These are phyloP conservation scores for Drosophila mayri DNA, from an alignment of 1,140 invertebrate genomes.

Conservation along the genomic window DNA sequence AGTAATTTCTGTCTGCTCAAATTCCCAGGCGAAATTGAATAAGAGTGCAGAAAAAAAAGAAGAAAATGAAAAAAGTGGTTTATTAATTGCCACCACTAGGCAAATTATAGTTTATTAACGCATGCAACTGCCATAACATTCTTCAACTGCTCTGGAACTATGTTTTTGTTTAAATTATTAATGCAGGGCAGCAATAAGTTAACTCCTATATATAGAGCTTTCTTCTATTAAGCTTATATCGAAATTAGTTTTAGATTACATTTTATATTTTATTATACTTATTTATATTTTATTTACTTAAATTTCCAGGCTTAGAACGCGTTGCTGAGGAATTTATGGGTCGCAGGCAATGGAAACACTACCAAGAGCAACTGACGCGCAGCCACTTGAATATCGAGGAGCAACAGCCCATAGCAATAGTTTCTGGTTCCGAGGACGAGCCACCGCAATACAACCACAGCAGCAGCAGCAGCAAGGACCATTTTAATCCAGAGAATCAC, in stretches of 20 bases:
- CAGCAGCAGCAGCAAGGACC: slow-evolving; percentile 39
- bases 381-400: slow-evolving; percentile 79
- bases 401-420: slow-evolving; percentile 75
- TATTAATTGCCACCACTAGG: slow-evolving; percentile 55
- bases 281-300: slow-evolving; percentile 2
- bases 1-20: slow-evolving; percentile 76
- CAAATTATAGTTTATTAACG: slow-evolving; percentile 69
- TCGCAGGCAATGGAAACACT: slow-evolving; percentile 96
- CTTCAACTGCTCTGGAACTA: slow-evolving; percentile 17
- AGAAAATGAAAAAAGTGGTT: slow-evolving; percentile 26
- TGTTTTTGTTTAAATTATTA: slow-evolving; percentile 22
- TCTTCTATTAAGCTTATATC: neutral
- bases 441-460: slow-evolving; percentile 44
- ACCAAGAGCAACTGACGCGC: slow-evolving; percentile 90
- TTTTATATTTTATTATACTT: neutral
- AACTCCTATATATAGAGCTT: too few species aligned
- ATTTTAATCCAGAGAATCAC: slow-evolving; percentile 63
- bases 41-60: neutral
- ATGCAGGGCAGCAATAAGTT: neutral
- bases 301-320: slow-evolving; percentile 93
- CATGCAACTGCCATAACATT: slow-evolving; percentile 33
- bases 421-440: slow-evolving; percentile 51
- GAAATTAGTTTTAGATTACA: neutral
- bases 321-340: slow-evolving; percentile 98
- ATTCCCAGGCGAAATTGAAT: slow-evolving; percentile 62